Conservation (phyloP, 2,888 invertebrate species). For the Netelia virgata region DNA sequence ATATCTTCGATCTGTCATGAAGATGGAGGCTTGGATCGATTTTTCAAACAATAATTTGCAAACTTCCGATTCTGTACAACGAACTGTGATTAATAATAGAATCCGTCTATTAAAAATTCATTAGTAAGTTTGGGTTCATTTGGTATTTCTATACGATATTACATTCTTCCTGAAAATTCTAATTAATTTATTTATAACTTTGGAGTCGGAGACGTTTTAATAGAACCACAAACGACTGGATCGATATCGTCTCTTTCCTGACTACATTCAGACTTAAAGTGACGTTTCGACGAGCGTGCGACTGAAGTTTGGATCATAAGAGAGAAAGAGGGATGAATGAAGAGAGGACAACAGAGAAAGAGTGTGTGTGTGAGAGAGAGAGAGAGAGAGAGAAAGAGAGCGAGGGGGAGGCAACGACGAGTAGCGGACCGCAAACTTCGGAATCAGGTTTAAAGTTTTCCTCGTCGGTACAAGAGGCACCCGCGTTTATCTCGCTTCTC, state of each 20-base stretch:
- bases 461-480: slow-evolving; percentile 55
- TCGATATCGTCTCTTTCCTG: slow-evolving; percentile 41
- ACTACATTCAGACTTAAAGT: slow-evolving; percentile 40
- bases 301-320: neutral
- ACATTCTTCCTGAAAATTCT: neutral
- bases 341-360: neutral
- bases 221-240: slow-evolving; percentile 33
- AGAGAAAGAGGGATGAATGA: neutral
- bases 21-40: no score
- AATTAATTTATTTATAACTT: neutral
- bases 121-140: neutral
- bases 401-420: slow-evolving; percentile 27
- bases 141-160: neutral
- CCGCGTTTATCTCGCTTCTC: slow-evolving; percentile 53
- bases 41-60: no score
- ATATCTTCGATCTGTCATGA: no score
- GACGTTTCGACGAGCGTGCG: slow-evolving; percentile 45
- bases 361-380: slow-evolving; percentile 4
- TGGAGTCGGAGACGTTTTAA: slow-evolving; percentile 11
- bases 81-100: neutral
- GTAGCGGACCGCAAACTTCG: slow-evolving; percentile 61
- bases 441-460: slow-evolving; percentile 79
- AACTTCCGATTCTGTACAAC: neutral
- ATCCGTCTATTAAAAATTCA: neutral
- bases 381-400: slow-evolving; percentile 16